phyloP scores from a whole-genome alignment of 2,797 vertebrate species.

The Macroramphosus scolopax region DNA sequence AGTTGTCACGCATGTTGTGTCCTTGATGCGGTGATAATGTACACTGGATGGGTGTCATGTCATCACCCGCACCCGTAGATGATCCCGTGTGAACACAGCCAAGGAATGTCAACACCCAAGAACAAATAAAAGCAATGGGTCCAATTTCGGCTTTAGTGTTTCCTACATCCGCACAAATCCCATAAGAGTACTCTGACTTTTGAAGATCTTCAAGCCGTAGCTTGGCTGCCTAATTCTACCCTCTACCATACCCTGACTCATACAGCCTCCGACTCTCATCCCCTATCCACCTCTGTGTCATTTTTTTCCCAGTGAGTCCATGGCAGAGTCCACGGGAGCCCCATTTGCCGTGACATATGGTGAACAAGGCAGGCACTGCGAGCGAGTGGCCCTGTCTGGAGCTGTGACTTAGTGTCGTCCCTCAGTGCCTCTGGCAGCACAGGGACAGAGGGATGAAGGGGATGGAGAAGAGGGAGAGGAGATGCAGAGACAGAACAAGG shows the following conservation, averaged over 20 bases:
- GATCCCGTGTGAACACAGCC: slow-evolving; percentile 38
- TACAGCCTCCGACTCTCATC: slow-evolving; percentile 40
- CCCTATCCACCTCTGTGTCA: slow-evolving; percentile 45
- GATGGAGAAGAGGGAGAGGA: slow-evolving; percentile 61
- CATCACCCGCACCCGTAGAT: slow-evolving; percentile 59
- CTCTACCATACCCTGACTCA: slow-evolving; percentile 1
- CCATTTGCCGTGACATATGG: slow-evolving; percentile 73
- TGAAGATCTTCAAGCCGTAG: slow-evolving; percentile 34
- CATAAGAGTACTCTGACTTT: too few species aligned
- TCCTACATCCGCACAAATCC: slow-evolving; percentile 22
- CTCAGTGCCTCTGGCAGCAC: slow-evolving; percentile 71
- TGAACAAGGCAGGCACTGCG: slow-evolving; percentile 66
- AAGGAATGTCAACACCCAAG: slow-evolving; percentile 28
- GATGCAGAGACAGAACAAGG: slow-evolving; percentile 51
- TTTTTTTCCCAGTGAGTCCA: slow-evolving; percentile 49
- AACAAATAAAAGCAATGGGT: slow-evolving; percentile 23
- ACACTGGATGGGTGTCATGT: slow-evolving; percentile 50
- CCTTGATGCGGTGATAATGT: slow-evolving; percentile 59
- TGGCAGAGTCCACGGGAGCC: slow-evolving; percentile 71
- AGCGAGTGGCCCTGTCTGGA: slow-evolving; percentile 77
- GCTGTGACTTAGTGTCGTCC: slow-evolving; percentile 79
- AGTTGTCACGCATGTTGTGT: slow-evolving; percentile 62
- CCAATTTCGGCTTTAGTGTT: slow-evolving; percentile 18
- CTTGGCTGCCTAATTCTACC: slow-evolving; percentile 17
- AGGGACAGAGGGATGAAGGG: slow-evolving; percentile 74